Evolutionary conservation across 2,888 invertebrate species (phyloP), one percentile per base, ranked within the genome.

Genomic region (Thecophora atra): DNA sequence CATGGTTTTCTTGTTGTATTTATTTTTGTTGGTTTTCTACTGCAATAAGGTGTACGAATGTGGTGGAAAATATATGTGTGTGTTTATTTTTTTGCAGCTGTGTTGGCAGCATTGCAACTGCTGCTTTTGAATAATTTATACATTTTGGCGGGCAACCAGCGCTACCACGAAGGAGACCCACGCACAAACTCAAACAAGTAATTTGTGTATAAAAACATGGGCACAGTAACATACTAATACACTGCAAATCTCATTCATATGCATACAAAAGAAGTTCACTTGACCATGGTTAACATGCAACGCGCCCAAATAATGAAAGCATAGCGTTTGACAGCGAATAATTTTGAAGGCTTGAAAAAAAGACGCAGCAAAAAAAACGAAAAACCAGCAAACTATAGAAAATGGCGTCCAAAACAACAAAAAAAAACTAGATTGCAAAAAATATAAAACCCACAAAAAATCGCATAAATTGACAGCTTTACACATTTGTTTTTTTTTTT

Each of bases 81-180:
- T 47, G 28, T 65, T 24, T 47, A 17, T 65, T 24, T n/a, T 11
- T 11, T 56, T 56, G 56, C 11, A 15, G 47, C 2, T n/a, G 44
- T 70, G 15, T 66, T 47, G 62, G 52, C 47, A 71, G n/a, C 71
- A 71, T 66, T 60, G 66, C 30, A 71, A 71, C 37, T 60, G 66
- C 58, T 71, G 66, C 60, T 44, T 66, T 71, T 75, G 72, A 75
- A 75, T 73, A 70, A 73, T 72, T 72, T 70, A 72, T 37, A 37
- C 70, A 60, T 67, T 75, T 72, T 73, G 64, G 70, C 72, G 70
- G 69, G 62, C 52, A 73, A 70, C 70, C 37, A 52, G 37, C 64
- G 62, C 71, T 67, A 72, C 69, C 74, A 73, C 70, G 72, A 67
- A 70, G 70, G 72, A 52, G 30, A 70, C 66, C 30, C 56, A 62